Evolutionary conservation across 2,888 invertebrate genomes (phyloP), one percentile per base, ranked within the genome.

Genomic region (Liopterus haemorrhoidalis): DNA sequence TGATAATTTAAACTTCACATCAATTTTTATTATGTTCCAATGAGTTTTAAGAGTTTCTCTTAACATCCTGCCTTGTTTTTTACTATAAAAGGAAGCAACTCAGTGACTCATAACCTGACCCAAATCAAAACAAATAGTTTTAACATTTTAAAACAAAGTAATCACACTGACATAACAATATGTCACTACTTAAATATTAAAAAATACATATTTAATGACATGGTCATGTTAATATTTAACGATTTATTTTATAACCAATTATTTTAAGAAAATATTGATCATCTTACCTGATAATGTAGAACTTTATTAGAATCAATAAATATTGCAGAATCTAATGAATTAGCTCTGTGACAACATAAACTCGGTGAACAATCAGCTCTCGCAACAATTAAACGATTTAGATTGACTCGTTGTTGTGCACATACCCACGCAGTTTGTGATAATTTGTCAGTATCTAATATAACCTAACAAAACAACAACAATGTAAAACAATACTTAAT

Each of bases 401-500:
- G 72, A 65, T 86, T 87, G 52, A 86, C 79, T 53, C 86, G 77
- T 68, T 93, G 92, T 67, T 90, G 88, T 2, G 86, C 81, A 49
- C 87, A 85, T 49, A 92, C 79, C 89, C 93, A 95, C 22, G 91
- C 85, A 48, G 82, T 76, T 67, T 87, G 82, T 18, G 77, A 75
- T 32, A 82, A 66, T 46, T 72, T 69, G 50, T 78, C 76, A 1
- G 77, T 77, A 38, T 75, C 69, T 46, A 66, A 68, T 20, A 39
- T 39, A 38, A 45, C 45, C 45, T 45, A 27, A 42, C 27, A 14
- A 32, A n/a, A 43, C 20, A 38, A 18, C 22, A 24, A 2, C 14
- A 19, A 35, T n/a, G n/a, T n/a, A n/a, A n/a, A n/a, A n/a, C n/a
- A n/a, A n/a, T n/a, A n/a, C n/a, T n/a, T n/a, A n/a, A n/a, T n/a